Base-by-base conservation (phyloP, 2,113 vertebrate species). In the Anolis sagrei region DNA sequence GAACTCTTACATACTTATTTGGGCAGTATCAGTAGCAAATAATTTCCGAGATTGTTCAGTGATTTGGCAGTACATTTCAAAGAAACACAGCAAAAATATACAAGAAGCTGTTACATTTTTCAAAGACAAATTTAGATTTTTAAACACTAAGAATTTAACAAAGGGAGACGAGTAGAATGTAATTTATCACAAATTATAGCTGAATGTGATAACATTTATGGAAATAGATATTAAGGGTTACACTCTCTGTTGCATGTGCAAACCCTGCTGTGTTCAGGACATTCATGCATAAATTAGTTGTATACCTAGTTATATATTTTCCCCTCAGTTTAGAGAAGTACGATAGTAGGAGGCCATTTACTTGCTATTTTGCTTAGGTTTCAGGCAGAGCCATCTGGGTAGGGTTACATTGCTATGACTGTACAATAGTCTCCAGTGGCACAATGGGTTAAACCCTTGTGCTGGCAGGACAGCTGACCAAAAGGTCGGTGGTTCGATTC, bases 231-330 rank as follows among this genome's bases (percentile, higher is more conserved):
- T n/a, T 5, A 34, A 68, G n/a, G 23, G 64, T 48, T 80, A 36
- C 39, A 44, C 34, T 36, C 29, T 66, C 8, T 44, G 39, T 68
- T 68, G 13, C 39, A 68, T 80, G 78, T 27, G 29, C n/a, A 79
- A 79, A 2, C 34, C 23, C 64, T 5, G 1, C 62, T 25, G 62
- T 27, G 62, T 25, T 64, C 62, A 74, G 7, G 10, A 19, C 18
- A 23, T 74, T 3, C 39, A 74, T 74, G 19, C 21, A 74, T 48
- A 1, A 74, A 14, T n/a, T n/a, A 27, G 14, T 4, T 14, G 48
- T 76, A 29, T 76, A 48, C 11, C 51, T 49, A 49, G 18, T 51
- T 93, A 89, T 79, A 29, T 48, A 79, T 86, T 58, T 4, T 76
- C 5, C 23, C 44, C 75, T 8, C 27, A 51, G 7, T 54, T 48